Base-by-base conservation (phyloP, 2,888 invertebrate species). In the Tachina lurida region DNA sequence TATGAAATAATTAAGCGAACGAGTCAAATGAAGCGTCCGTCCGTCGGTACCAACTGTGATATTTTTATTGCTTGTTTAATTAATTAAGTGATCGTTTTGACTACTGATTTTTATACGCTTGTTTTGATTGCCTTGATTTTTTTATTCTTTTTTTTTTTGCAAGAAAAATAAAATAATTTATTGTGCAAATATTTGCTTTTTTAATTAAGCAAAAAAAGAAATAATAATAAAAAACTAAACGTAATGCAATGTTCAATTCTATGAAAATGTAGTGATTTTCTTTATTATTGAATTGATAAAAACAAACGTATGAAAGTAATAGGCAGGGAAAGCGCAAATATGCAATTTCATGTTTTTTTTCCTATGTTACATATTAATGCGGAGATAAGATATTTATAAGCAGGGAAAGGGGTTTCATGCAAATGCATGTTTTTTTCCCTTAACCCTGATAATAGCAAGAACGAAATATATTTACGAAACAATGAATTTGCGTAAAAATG, bases 1-100 rank as follows among this genome's bases (percentile, higher is more conserved):
- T 60, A 70, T n/a, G 63, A 78, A 68, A 56, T 65, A 41, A 54
- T 68, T 62, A 60, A 71, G 70, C 41, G 63, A 68, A 31, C 49
- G 52, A 58, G 58, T 47, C 52, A 47, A 45, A 56, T 65, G 49
- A 83, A 52, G 12, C 49, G 58, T 22, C 13, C 49, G 15, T 45
- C 17, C 49, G 15, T 52, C 74, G 58, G 52, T 74, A 74, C 22
- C 45, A 67, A 65, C 47, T 83, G 3, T 31, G 77, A 49, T 67
- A 78, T 47, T 63, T 76, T 83, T 67, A 84, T 84, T 78, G 58
- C 77, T 78, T 84, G 62, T 77, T 70, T 81, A 84, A 81, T 80
- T 84, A 77, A 80, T 84, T 81, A 68, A 84, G 74, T 81, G 73
- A 71, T 75, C 75, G 58, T 73, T 73, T 73, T 67, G 81, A 73